Base-by-base conservation (phyloP, 2,113 vertebrate species). In the Stegastes partitus region DNA sequence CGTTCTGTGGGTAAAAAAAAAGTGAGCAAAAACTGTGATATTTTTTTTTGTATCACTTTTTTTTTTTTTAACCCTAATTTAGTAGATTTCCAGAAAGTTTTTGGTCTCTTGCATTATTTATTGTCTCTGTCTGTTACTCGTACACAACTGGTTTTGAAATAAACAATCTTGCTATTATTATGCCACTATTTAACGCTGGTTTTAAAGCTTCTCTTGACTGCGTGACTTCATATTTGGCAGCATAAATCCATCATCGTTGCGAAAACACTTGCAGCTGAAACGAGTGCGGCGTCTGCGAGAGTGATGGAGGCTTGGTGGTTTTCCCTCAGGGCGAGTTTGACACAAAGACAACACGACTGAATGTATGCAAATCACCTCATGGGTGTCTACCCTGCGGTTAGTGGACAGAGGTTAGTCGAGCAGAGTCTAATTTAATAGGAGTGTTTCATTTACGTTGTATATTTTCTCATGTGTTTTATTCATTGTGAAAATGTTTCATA, bases 111-210 rank as follows among this genome's bases (percentile, higher is more conserved):
- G 54, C 83, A 87, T 94, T 94, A 94, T 94, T 94, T 94, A 94
- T 94, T 92, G 88, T 89, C 84, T 89, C 82, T 80, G 82, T 93
- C 89, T 90, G 72, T 89, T 90, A 78, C 77, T 86, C 89, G 91
- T 93, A 88, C 94, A 92, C 87, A 89, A 61, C 84, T 88, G 87
- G 84, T 93, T 94, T 94, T 92, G 71, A 93, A 95, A 94, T 94
- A 94, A 95, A 94, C 81, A 90, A 85, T 89, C 89, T 89, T 90
- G 79, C 83, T 85, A 90, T 84, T 42, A 64, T 16, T 16, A n/a
- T 23, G 18, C 68, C 23, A 23, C 8, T n/a, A 61, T 57, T 51
- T 50, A 34, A 39, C 56, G 39, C 11, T 37, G 49, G 4, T 66
- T 65, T 68, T 26, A 2, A 53, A 44, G 14, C 12, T 57, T 11